phyloP scores from a whole-genome alignment of 92 coral and sea anemone species.

The Pocillopora grandis region DNA sequence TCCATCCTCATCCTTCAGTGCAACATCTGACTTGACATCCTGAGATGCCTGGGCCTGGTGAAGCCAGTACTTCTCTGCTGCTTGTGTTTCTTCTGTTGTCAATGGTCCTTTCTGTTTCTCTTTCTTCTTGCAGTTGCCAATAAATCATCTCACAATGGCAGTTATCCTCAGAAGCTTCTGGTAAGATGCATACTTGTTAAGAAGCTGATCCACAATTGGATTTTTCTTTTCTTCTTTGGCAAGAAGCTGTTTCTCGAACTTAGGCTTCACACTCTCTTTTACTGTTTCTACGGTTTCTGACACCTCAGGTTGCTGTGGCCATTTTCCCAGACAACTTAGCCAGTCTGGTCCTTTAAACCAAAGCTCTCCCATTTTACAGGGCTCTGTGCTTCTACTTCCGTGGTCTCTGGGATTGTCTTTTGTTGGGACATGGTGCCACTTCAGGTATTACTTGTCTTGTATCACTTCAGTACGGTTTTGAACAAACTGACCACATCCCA shows the following conservation, averaged over 20 bases:
- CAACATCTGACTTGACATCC: neutral
- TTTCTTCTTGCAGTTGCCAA: conserved; percentile 34
- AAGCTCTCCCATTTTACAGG: conserved; percentile 35
- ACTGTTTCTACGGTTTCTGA: conserved; percentile 27
- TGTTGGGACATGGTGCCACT: conserved; percentile 66
- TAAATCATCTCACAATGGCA: conserved; percentile 45
- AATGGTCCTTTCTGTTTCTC: neutral
- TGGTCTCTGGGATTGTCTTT: conserved; percentile 64
- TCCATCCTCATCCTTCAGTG: neutral
- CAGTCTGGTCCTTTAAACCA: conserved; percentile 61
- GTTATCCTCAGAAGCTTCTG: conserved; percentile 58
- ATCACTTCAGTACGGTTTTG: conserved; percentile 51
- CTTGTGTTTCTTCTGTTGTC: neutral
- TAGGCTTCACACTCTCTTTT: conserved; percentile 30
- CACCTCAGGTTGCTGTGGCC: conserved; percentile 63
- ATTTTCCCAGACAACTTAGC: conserved; percentile 23
- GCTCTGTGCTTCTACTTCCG: conserved; percentile 49
- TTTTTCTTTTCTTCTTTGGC: conserved; percentile 44
- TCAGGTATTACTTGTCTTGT: conserved; percentile 38
- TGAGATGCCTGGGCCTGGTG: neutral
- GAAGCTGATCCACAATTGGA: conserved; percentile 1
- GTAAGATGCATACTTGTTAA: conserved; percentile 20
- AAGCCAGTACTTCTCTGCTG: conserved; percentile 3
- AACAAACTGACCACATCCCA: conserved; percentile 20
- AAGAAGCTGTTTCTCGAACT: conserved; percentile 49